Percentiles rank a stretch among this genome's conserved stretches.
These are phyloP conservation scores for Stramonita haemastoma DNA, from an alignment of 2,888 invertebrate species.

Conservation along the genomic window DNA sequence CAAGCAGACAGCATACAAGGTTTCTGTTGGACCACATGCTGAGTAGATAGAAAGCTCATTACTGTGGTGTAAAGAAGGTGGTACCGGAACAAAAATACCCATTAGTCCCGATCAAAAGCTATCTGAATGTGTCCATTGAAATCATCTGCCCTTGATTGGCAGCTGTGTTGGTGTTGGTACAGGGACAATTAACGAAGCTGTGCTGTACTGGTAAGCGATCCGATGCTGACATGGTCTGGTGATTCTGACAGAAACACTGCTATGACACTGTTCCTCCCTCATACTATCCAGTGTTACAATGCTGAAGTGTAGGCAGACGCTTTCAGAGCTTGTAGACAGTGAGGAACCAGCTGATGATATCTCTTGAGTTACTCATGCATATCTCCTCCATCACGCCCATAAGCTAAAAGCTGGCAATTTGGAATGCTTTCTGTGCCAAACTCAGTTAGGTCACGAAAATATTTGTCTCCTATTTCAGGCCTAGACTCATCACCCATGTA, in stretches of 20 bases:
- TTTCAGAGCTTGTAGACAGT: not conserved
- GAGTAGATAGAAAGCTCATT: not conserved
- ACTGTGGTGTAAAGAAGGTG: not conserved
- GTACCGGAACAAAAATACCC: not conserved
- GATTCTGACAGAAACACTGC: not conserved
- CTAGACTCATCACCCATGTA: slow-evolving; percentile 4
- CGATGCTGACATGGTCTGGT: not conserved
- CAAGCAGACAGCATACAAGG: not conserved
- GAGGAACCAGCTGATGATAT: slow-evolving; percentile 8
- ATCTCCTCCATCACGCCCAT: not conserved
- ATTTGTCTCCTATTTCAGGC: not conserved
- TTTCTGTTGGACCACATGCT: not conserved
- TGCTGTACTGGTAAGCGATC: not conserved
- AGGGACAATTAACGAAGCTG: not conserved
- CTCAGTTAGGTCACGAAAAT: not conserved
- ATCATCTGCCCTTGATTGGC: not conserved
- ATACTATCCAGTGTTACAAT: not conserved
- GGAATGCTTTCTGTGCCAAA: not conserved
- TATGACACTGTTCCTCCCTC: not conserved
- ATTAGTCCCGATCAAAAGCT: not conserved
- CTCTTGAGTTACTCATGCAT: not conserved
- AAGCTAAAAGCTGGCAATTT: slow-evolving; percentile 5
- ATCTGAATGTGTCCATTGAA: not conserved
- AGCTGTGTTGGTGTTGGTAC: not conserved
- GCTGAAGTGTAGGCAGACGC: not conserved